A percentile compares a stretch with the other conserved stretches of the same genome.
phyloP scores from a whole-genome alignment of 2,797 vertebrate species.

The Intellagama lesueurii region DNA sequence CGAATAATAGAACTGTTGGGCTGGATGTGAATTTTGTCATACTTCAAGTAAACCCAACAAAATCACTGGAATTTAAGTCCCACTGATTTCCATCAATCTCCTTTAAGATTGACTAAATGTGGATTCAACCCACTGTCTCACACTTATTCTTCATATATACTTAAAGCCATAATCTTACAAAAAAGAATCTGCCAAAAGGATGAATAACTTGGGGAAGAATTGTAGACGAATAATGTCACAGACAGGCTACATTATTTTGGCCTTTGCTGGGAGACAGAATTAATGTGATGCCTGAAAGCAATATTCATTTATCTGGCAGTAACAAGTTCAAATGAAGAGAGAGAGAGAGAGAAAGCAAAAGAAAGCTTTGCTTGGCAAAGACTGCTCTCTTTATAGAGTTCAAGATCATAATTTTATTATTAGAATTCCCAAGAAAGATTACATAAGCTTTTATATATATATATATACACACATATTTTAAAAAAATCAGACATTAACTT shows the following conservation, averaged over 20 bases:
- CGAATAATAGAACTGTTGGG: no score
- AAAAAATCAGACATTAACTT: constrained; percentile 21
- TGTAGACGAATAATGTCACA: not conserved
- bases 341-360: not conserved
- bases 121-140: no score
- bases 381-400: constrained; percentile 59
- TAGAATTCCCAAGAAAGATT: constrained; percentile 69
- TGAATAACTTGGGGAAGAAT: not conserved
- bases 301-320: not conserved
- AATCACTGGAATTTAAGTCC: no score
- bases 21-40: no score
- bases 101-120: no score
- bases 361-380: constrained; percentile 25
- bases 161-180: not conserved
- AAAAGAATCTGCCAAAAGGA: not conserved
- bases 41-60: no score
- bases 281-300: not conserved
- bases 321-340: not conserved
- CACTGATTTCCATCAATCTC: no score
- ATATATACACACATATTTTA: not conserved
- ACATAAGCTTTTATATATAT: constrained; percentile 47
- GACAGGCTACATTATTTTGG: not conserved
- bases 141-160: not conserved
- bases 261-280: not conserved
- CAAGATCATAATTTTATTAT: constrained; percentile 72